Percentiles rank a stretch among this genome's conserved stretches.
Evolutionary conservation across 2,113 vertebrate species (phyloP).

Genomic region (Natator depressus): DNA sequence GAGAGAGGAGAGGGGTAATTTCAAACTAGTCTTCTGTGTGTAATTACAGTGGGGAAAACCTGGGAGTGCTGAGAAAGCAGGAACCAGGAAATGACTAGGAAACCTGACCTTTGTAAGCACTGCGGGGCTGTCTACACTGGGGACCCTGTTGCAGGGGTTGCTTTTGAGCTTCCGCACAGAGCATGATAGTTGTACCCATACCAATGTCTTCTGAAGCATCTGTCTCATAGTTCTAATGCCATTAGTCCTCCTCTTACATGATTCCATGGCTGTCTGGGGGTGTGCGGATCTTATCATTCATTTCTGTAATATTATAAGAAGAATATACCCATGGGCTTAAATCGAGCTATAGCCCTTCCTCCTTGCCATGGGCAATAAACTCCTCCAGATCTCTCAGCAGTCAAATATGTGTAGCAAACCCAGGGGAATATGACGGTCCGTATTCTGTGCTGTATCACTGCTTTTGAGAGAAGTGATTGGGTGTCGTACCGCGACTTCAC

Average conservation of each 20-base stretch:
- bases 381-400: background rate
- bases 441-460: background rate
- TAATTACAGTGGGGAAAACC: background rate
- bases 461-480: background rate
- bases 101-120: background rate
- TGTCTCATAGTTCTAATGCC: background rate
- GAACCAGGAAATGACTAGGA: background rate
- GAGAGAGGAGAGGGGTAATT: background rate
- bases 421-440: background rate
- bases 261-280: background rate
- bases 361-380: background rate
- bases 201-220: background rate
- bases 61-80: rapidly evolving
- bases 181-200: background rate
- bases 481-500: background rate
- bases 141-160: background rate
- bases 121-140: background rate
- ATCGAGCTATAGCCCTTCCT: background rate
- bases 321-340: background rate
- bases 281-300: background rate
- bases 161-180: background rate
- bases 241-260: background rate
- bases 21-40: background rate
- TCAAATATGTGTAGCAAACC: background rate
- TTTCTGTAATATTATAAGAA: background rate